phyloP scores from a whole-genome alignment of 1,140 invertebrate species.

The Brachionus asplanchnoidis region DNA sequence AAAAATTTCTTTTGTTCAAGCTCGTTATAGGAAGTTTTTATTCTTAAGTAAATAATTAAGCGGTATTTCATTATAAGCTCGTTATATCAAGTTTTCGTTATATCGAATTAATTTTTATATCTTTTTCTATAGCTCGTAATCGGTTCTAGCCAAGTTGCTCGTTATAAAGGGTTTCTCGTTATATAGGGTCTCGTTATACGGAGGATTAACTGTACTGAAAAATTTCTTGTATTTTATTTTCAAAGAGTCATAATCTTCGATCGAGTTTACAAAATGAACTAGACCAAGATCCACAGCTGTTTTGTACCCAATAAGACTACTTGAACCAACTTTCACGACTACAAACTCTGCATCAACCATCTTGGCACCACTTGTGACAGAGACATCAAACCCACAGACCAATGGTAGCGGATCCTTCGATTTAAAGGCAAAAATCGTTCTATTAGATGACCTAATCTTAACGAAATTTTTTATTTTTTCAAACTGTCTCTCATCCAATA shows the following conservation, averaged over 20 bases:
- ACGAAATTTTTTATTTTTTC: not conserved
- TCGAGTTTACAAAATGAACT: not conserved
- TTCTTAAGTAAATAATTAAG: too few relatives aligned
- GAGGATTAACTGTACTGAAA: too few relatives aligned
- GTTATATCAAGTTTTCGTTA: too few relatives aligned
- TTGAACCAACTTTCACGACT: not conserved
- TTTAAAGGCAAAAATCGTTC: not conserved
- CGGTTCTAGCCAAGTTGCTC: too few relatives aligned
- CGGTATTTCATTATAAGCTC: too few relatives aligned
- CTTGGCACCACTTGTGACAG: not conserved
- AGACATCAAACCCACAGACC: not conserved
- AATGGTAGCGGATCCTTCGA: not conserved
- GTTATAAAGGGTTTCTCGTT: too few relatives aligned
- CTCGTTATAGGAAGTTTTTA: too few relatives aligned
- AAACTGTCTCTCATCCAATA: not conserved
- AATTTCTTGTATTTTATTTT: too few relatives aligned
- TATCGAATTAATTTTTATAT: too few relatives aligned
- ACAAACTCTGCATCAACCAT: not conserved
- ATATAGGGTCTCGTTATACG: too few relatives aligned
- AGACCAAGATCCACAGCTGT: not conserved
- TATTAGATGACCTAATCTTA: not conserved
- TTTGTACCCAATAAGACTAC: not conserved
- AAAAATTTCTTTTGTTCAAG: too few relatives aligned
- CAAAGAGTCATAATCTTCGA: not conserved
- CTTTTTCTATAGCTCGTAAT: too few relatives aligned